Evolutionary conservation across 2,797 vertebrate species (phyloP), one percentile per base, ranked within the genome.

Genomic region (Eutrigla gurnardus): DNA sequence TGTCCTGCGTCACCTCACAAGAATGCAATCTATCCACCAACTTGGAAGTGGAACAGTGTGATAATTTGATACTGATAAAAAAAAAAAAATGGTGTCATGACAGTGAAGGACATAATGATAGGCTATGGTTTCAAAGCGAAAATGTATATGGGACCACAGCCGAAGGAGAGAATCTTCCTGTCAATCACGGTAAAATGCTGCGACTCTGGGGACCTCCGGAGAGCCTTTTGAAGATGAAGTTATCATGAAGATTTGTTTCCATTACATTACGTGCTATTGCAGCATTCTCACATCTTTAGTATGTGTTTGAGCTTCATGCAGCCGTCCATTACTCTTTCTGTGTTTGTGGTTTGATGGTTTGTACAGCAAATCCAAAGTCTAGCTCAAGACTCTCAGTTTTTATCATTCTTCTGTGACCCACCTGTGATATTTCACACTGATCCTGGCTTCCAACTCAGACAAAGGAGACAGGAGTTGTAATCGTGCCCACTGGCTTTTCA

Each of bases 21-120:
- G 81, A 92, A 93, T 90, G 91, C 77, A 73, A 82, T 88, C 63
- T 54, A 71, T 89, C 86, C 87, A 85, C 75, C 81, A 83, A 81
- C 83, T 87, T 91, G 86, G 80, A 89, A 73, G 65, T 10, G 43
- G 53, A 85, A 35, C 53, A 46, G 57, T 65, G 86, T 71, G 88
- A 87, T 90, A 86, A 91, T 91, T 88, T 89, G 89, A 88, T 84
- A 73, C 86, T 81, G 86, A 88, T 91, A 88, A 76, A 86, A 43
- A 89, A 90, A 89, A 63, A n/a, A 90, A 90, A 89, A 66, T 82
- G 77, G 73, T 91, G 81, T 91, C 80, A 87, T 77, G 86, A 75
- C 80, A 77, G 54, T 75, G 75, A 80, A 81, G 73, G 81, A 89
- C 75, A 88, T 81, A 82, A 85, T 85, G 71, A 88, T 67, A 62